A percentile compares a stretch with the other conserved stretches of the same genome.
phyloP scores from a whole-genome alignment of 2,113 vertebrate genomes.

The Centropristis striata region DNA sequence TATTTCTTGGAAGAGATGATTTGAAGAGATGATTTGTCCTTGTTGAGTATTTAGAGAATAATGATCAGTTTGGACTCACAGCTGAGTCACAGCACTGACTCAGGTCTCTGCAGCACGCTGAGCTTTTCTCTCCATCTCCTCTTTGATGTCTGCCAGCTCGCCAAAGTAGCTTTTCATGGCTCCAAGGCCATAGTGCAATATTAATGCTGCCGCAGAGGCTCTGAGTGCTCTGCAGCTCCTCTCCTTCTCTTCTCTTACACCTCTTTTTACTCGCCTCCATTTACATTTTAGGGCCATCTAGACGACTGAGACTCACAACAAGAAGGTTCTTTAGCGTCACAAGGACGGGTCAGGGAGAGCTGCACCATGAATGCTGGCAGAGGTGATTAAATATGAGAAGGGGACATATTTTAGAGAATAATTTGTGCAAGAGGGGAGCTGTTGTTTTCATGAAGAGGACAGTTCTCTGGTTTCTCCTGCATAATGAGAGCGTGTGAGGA shows the following conservation, averaged over 20 bases:
- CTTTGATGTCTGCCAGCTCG: constrained; percentile 58
- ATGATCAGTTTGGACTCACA: background rate
- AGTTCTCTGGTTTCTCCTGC: too few relatives aligned
- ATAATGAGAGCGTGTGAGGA: too few relatives aligned
- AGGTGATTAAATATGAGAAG: too few relatives aligned
- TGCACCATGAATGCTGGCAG: too few relatives aligned
- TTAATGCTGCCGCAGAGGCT: constrained; percentile 77
- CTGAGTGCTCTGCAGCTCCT: constrained; percentile 52
- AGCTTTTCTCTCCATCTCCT: constrained; percentile 38
- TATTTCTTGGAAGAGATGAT: background rate
- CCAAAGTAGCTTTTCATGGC: constrained; percentile 69
- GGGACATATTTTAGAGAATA: too few relatives aligned
- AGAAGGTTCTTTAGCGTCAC: background rate
- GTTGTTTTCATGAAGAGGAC: too few relatives aligned
- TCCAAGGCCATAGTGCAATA: constrained; percentile 74
- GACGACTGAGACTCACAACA: background rate
- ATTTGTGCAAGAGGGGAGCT: too few relatives aligned
- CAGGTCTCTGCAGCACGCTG: constrained; percentile 24
- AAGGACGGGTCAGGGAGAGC: background rate
- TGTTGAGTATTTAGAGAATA: background rate
- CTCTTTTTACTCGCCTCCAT: background rate
- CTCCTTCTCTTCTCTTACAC: constrained; percentile 9
- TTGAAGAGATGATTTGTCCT: background rate
- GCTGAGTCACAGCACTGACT: constrained; percentile 43
- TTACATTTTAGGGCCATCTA: constrained; percentile 12